phyloP scores from a whole-genome alignment of 1,140 invertebrate genomes.

The Drosophila paulistorum region DNA sequence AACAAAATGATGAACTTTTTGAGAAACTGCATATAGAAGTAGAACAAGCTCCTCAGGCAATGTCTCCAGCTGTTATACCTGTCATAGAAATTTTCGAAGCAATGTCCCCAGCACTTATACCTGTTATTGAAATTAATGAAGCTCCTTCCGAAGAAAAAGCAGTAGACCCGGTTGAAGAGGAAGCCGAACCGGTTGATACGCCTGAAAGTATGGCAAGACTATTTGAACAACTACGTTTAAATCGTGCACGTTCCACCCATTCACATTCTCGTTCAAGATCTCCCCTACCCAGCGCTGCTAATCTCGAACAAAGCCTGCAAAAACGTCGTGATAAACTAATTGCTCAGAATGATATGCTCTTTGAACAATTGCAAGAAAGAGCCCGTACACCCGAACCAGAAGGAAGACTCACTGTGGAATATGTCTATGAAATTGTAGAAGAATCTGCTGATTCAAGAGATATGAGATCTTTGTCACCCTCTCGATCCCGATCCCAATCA shows the following conservation, averaged over 20 bases:
- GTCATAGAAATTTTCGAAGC: constrained; percentile 48
- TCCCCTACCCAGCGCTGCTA: constrained; percentile 57
- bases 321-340: constrained; percentile 55
- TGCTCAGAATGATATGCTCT: constrained; percentile 68
- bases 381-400: constrained; percentile 59
- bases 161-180: constrained; percentile 2
- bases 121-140: constrained; percentile 49
- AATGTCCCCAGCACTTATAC: constrained; percentile 35
- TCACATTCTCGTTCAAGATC: constrained; percentile 67
- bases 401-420: constrained; percentile 50
- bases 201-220: constrained; percentile 64
- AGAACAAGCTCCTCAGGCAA: constrained; percentile 2
- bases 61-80: constrained; percentile 39
- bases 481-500: constrained; percentile 52
- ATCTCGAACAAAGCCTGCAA: constrained; percentile 64
- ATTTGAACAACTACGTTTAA: constrained; percentile 67
- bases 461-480: constrained; percentile 58
- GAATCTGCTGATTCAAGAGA: constrained; percentile 40
- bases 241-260: constrained; percentile 56
- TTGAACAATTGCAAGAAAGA: constrained; percentile 54
- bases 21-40: constrained; percentile 53
- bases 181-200: constrained; percentile 46
- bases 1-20: constrained; percentile 68
- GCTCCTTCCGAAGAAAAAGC: not conserved
- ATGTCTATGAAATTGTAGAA: constrained; percentile 58